Evolutionary conservation across 1,140 invertebrate genomes (phyloP), one percentile per base, ranked within the genome.

Genomic region (Stenopsyche tienmushanensis): DNA sequence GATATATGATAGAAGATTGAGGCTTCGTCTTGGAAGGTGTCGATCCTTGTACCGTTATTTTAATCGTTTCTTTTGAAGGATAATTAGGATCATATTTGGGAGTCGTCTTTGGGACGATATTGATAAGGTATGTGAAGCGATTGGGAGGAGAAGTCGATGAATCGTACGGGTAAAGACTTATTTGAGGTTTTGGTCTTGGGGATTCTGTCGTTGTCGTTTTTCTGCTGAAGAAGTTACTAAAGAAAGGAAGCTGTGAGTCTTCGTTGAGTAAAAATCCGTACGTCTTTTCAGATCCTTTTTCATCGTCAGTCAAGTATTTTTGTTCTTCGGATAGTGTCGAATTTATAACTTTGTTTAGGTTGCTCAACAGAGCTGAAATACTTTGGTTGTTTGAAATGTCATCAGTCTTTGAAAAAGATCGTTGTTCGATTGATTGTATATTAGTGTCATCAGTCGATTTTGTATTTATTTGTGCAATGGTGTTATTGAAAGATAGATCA

Each of bases 31-130:
- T 47, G 39, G 64, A 29, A 25, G 68, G 62, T n/a, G 41, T 26
- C 39, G 54, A 24, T 60, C 64, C 64, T 52, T 70, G 69, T 41
- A 68, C 44, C 49, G 63, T 72, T 29, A 65, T 70, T 71, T 62
- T 70, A n/a, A 64, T 66, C 26, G 63, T 65, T 42, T 67, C 60
- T 64, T 60, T 62, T 47, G 66, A 21, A 21, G 41, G 41, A 41
- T 15, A 25, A 24, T 66, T 26, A 8, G 58, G 58, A 55, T 41
- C 60, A 34, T 71, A 71, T 54, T 44, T 67, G 7, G 69, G 69
- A 29, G 69, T 67, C 0, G 69, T 71, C 29, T 68, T 65, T 3
- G 69, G 69, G 21, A 71, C 69, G 53, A 71, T 71, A 26, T 71
- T 71, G 18, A 71, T 68, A 9, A 71, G 20, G 39, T 71, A 71